Evolutionary conservation across 2,888 invertebrate genomes (phyloP), one percentile per base, ranked within the genome.

Genomic region (Mythimna lalbum): DNA sequence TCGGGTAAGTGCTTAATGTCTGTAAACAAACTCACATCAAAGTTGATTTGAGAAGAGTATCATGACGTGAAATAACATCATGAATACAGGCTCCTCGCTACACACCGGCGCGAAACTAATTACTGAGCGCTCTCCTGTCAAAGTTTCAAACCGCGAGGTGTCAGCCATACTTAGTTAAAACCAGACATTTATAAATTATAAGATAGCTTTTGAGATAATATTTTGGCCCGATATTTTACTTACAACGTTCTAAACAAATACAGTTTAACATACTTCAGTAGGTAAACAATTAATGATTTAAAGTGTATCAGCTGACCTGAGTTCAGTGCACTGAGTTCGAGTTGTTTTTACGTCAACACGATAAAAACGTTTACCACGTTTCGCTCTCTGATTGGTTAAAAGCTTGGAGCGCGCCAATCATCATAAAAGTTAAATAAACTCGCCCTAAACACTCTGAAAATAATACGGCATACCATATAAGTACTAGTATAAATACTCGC

Each of bases 121-220:
- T 75, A 75, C 36, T 21, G 65, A 72, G 27, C 66, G 53, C 52
- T 71, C 31, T 21, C 27, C 57, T 49, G 36, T 21, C 67, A 73
- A 73, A 74, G 49, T 82, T 72, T 57, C 23, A 56, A 73, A 63
- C 71, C 67, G 56, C 66, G 47, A 59, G 59, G 47, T 57, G 55
- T 3, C 53, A 53, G 17, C 53, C 23, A 31, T 47, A 53, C 66
- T n/a, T 52, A 53, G 10, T 69, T 43, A 39, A 50, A 60, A 63
- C 27, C 59, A 59, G 66, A 65, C 23, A 10, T 56, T 75, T 64
- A 80, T 80, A 57, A 73, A 70, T 83, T 78, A 74, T 33, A 53
- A 50, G 31, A 67, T 63, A 55, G 66, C 62, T 73, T 69, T 56
- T n/a, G 17, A 67, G 17, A 39, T 55, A 33, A 67, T 69, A 61